Evolutionary conservation across 2,113 vertebrate genomes (phyloP).

Genomic region (Notiomystis cincta): DNA sequence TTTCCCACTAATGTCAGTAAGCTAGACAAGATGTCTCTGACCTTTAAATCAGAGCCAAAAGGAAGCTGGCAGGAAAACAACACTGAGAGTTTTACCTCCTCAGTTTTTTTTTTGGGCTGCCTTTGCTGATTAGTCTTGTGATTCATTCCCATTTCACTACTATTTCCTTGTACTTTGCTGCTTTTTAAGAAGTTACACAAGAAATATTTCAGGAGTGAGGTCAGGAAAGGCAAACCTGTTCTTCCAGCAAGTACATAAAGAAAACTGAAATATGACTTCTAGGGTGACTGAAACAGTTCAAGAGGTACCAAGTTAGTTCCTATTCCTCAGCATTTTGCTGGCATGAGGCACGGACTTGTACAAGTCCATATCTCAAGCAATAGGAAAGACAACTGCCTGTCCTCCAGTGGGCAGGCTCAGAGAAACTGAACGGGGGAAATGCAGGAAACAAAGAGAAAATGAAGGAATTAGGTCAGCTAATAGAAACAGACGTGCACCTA

Average conservation of each 20-base stretch:
- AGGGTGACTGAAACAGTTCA: neutral
- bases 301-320: neutral
- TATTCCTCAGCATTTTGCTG: neutral
- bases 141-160: neutral
- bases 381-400: neutral
- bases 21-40: neutral
- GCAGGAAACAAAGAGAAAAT: neutral
- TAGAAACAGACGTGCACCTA: neutral
- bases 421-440: neutral
- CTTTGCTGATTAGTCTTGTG: neutral
- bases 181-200: neutral
- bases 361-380: neutral
- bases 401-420: neutral
- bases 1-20: neutral
- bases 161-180: constrained; percentile 5
- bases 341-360: neutral
- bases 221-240: neutral
- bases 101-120: neutral
- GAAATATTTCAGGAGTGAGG: neutral
- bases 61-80: neutral
- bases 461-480: neutral
- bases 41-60: neutral
- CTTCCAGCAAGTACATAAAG: neutral
- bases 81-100: neutral
- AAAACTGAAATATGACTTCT: neutral